phyloP scores from a whole-genome alignment of 1,140 invertebrate genomes.

The Drosophila bocqueti region DNA sequence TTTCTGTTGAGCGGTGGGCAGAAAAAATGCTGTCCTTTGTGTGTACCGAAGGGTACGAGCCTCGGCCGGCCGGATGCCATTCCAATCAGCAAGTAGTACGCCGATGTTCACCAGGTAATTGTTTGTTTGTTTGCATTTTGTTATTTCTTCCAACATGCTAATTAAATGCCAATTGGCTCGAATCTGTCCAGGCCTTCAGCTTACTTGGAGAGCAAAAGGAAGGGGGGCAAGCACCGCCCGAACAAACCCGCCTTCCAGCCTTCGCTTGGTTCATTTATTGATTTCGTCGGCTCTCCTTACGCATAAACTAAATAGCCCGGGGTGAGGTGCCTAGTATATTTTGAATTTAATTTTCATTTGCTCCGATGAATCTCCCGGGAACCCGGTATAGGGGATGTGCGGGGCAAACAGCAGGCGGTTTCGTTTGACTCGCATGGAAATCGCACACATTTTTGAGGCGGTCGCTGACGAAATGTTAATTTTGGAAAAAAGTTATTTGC shows the following conservation, averaged over 20 bases:
- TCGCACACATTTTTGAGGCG: conserved; percentile 1
- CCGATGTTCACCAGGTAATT: conserved; percentile 4
- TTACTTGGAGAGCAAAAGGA: conserved; percentile 7
- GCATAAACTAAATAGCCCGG: conserved; percentile 4
- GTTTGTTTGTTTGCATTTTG: conserved; percentile 14
- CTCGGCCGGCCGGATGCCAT: neutral
- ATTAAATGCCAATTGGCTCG: conserved; percentile 31
- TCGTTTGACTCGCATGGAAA: conserved; percentile 15
- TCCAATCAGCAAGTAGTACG: neutral
- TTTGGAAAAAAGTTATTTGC: conserved; percentile 4
- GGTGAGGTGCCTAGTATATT: conserved; percentile 7
- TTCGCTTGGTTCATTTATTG: conserved; percentile 2
- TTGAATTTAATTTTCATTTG: conserved; percentile 36
- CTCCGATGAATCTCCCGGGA: neutral
- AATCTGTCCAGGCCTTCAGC: neutral
- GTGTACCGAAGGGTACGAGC: neutral
- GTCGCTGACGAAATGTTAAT: conserved; percentile 10
- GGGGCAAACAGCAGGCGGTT: conserved; percentile 6
- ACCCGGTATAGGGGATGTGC: neutral
- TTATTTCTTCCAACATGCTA: conserved; percentile 9
- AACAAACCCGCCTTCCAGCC: neutral
- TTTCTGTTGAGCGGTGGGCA: conserved; percentile 1
- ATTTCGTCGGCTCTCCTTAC: conserved; percentile 12
- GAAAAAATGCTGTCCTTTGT: conserved; percentile 22
- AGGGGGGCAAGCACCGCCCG: neutral